Percentiles rank a stretch among this genome's conserved stretches.
These are phyloP conservation scores for Hydropsyche tenuis DNA, from an alignment of 1,140 invertebrate species.

Conservation along the genomic window DNA sequence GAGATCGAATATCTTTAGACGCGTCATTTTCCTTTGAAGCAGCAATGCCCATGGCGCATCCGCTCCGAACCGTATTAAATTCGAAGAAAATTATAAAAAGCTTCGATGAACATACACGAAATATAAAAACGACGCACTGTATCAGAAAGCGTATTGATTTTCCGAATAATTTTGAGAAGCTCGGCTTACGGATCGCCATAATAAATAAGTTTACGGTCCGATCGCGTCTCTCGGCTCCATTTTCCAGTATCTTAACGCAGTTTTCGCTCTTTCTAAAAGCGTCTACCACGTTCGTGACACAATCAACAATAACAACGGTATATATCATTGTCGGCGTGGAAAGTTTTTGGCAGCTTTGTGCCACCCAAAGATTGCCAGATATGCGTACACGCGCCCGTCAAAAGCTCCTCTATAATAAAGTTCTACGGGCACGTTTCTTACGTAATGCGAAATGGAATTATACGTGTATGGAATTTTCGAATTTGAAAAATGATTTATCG, in stretches of 20 bases:
- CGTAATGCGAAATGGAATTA: conserved; percentile 43
- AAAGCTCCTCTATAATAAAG: background rate
- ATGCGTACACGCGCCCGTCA: background rate
- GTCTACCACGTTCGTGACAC: background rate
- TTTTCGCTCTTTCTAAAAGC: background rate
- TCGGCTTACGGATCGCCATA: conserved; percentile 40
- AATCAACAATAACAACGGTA: conserved; percentile 18
- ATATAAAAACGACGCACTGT: too few species aligned
- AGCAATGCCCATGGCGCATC: background rate
- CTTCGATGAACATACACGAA: too few species aligned
- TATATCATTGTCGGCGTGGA: conserved; percentile 11
- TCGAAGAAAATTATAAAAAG: too few species aligned
- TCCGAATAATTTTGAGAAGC: too few species aligned
- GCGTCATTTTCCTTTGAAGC: conserved; percentile 14
- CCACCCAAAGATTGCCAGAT: background rate
- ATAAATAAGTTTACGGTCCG: conserved; percentile 43
- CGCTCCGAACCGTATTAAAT: background rate
- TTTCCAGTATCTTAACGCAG: conserved; percentile 1
- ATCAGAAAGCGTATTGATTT: too few species aligned
- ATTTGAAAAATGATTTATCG: too few species aligned
- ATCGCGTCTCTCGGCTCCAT: background rate
- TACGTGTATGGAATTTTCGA: too few species aligned
- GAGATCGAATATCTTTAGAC: conserved; percentile 13
- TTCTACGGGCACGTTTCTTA: conserved; percentile 37
- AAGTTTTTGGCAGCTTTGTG: conserved; percentile 12